Evolutionary conservation across 1,140 invertebrate genomes (phyloP).

Genomic region (Hesperophylax magnus): DNA sequence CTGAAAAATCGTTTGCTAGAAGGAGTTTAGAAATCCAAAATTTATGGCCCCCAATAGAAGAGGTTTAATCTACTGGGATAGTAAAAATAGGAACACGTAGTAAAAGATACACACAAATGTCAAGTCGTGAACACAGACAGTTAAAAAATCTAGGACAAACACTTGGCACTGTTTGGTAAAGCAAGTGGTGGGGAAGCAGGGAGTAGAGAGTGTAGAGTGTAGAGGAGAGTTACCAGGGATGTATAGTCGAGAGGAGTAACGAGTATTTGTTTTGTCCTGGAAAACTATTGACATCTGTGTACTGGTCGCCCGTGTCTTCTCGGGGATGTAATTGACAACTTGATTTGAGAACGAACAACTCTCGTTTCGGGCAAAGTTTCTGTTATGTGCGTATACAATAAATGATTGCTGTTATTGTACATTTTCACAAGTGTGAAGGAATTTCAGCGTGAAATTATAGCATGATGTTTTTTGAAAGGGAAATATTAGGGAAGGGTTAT

Average conservation of each 20-base stretch:
- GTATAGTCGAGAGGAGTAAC: neutral
- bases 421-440: no score
- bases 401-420: neutral
- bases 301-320: slow-evolving; percentile 1
- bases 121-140: slow-evolving; percentile 22
- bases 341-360: slow-evolving; percentile 10
- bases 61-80: slow-evolving; percentile 13
- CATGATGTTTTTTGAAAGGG: no score
- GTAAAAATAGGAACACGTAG: slow-evolving; percentile 18
- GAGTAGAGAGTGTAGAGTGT: neutral
- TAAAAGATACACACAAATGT: slow-evolving; percentile 19
- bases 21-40: neutral
- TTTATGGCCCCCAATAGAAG: neutral
- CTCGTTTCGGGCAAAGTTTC: neutral
- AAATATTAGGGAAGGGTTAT: no score
- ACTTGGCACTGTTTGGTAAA: slow-evolving; percentile 29
- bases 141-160: slow-evolving; percentile 32
- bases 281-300: slow-evolving; percentile 19
- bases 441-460: no score
- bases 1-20: neutral
- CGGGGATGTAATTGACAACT: slow-evolving; percentile 17
- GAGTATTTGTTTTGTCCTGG: slow-evolving; percentile 22
- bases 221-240: neutral
- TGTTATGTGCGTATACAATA: neutral
- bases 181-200: neutral